These are phyloP conservation scores for Genyomyrus donnyi DNA, from an alignment of 2,113 vertebrate species.

Conservation along the genomic window DNA sequence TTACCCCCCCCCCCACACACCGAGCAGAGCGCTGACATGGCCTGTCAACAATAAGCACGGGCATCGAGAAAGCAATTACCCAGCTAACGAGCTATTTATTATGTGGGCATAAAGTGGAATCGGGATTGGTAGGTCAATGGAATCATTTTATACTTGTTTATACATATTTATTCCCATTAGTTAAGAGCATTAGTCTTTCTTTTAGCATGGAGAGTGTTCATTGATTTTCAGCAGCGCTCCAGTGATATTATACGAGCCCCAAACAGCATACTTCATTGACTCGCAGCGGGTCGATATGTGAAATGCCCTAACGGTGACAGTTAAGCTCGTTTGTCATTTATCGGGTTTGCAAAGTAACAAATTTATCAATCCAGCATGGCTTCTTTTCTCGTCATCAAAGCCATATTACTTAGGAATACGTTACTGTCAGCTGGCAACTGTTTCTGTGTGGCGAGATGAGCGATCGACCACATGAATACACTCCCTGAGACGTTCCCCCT, in stretches of 20 bases:
- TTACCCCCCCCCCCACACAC: neutral
- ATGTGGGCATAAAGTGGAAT: conserved; percentile 64
- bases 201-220: conserved; percentile 74
- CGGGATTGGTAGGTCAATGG: conserved; percentile 45
- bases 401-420: conserved; percentile 36
- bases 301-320: conserved; percentile 66
- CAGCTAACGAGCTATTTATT: conserved; percentile 68
- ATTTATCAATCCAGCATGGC: conserved; percentile 58
- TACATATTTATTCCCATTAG: conserved; percentile 79
- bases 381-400: conserved; percentile 39
- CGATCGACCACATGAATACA: neutral
- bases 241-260: conserved; percentile 89
- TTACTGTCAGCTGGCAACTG: conserved; percentile 22
- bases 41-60: conserved; percentile 67
- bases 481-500: neutral
- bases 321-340: conserved; percentile 83
- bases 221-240: conserved; percentile 72
- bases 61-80: conserved; percentile 59
- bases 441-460: conserved; percentile 36
- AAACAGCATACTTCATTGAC: conserved; percentile 79
- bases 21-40: conserved; percentile 12
- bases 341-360: conserved; percentile 74
- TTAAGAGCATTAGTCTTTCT: conserved; percentile 79
- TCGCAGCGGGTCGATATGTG: conserved; percentile 73
- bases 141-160: conserved; percentile 71